Evolutionary conservation across 2,113 vertebrate species (phyloP).

Genomic region (Ailurus styani): DNA sequence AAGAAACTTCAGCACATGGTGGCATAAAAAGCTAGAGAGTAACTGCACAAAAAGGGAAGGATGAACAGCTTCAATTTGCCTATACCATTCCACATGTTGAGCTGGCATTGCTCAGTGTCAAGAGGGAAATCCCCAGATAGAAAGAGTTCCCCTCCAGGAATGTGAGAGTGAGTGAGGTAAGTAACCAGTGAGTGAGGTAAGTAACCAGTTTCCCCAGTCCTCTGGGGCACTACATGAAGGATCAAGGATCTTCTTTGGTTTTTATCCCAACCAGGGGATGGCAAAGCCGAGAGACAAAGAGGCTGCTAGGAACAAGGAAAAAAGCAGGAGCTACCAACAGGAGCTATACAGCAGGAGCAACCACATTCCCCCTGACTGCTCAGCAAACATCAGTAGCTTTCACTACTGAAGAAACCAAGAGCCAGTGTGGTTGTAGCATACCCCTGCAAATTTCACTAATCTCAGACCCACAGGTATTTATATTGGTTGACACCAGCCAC

Average conservation of each 20-base stretch:
- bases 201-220: background rate
- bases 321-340: background rate
- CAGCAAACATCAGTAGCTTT: background rate
- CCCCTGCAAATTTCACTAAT: background rate
- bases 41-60: background rate
- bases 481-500: background rate
- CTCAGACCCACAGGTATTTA: background rate
- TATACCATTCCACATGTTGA: background rate
- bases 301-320: background rate
- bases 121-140: background rate
- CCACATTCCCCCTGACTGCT: background rate
- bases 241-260: background rate
- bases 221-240: background rate
- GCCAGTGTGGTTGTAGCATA: background rate
- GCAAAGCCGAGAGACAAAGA: background rate
- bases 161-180: too few species aligned
- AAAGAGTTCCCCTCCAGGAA: background rate
- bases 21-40: background rate
- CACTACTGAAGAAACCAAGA: background rate
- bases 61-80: background rate
- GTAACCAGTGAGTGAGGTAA: too few species aligned
- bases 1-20: background rate
- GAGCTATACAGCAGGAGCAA: background rate
- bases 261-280: too few species aligned
- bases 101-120: background rate